Base-by-base conservation (phyloP, 2,888 invertebrate genomes). In the Teleogryllus oceanicus region DNA sequence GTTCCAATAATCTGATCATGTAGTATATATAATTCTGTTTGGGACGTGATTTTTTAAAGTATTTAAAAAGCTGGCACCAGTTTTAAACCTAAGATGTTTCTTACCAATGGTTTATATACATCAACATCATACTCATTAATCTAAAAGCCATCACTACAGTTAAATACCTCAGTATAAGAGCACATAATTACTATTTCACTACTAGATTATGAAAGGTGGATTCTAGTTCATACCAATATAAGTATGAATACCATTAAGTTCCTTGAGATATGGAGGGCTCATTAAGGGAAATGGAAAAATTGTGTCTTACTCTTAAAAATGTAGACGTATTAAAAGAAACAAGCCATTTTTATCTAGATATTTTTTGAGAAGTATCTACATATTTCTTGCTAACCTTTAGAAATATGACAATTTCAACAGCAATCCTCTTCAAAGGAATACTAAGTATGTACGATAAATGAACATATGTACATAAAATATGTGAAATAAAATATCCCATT, bases 241-340 rank as follows among this genome's bases (percentile, higher is more conserved):
- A 62, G n/a, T 62, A 62, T 62, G 62, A 62, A 62, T 37, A 37
- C 8, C 62, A 62, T 62, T 62, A 62, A 18, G n/a, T 13, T 62
- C n/a, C 62, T 62, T 62, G 62, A 62, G 62, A 62, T 62, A 62
- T 62, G 62, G 62, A 62, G 62, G 62, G 62, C 62, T 62, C n/a
- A n/a, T 62, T 62, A 62, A 62, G 62, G 62, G 62, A 62, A 62
- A 62, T n/a, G n/a, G 62, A 62, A n/a, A 62, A 62, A 37, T 37
- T 62, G 5, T 62, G 10, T 62, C n/a, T 62, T 62, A n/a, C 16
- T 62, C 62, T 18, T 62, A 62, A 18, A 18, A 62, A 18, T 62
- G n/a, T 18, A 62, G 62, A 62, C n/a, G 11, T 62, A 18, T n/a
- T 62, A 62, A 62, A 62, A 62, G n/a, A 62, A 13, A 62, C 62